Percentiles rank a stretch among this genome's conserved stretches.
Evolutionary conservation across 2,888 invertebrate species (phyloP).

Genomic region (Tromatobia lineatoria): DNA sequence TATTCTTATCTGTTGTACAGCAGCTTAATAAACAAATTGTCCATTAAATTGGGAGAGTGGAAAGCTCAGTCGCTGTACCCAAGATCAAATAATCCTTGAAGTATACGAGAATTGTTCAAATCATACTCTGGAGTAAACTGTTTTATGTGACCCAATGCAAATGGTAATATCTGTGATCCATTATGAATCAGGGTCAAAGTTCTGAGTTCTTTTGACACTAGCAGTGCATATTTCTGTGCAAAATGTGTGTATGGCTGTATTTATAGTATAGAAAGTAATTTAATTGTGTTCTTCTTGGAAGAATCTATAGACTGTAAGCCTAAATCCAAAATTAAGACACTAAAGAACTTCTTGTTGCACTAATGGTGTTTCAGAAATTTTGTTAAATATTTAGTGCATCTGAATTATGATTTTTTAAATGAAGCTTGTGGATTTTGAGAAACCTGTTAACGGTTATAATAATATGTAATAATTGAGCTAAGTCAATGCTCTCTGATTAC

Average conservation of each 20-base stretch:
- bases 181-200: constrained; percentile 51
- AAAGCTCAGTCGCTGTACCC: neutral
- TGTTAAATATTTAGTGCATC: too few relatives aligned
- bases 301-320: neutral
- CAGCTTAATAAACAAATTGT: neutral
- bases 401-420: neutral
- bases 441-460: neutral
- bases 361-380: neutral
- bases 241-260: neutral
- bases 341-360: neutral
- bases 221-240: neutral
- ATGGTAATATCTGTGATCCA: constrained; percentile 16
- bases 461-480: neutral
- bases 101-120: constrained; percentile 1
- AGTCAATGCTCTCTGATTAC: too few relatives aligned
- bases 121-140: constrained; percentile 18
- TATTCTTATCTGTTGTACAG: neutral
- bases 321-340: neutral
- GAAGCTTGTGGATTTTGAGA: neutral
- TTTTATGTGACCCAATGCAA: constrained; percentile 2
- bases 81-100: neutral
- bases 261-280: neutral
- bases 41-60: neutral
- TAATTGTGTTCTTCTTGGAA: neutral
- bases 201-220: neutral